Evolutionary conservation across 2,797 vertebrate species (phyloP), one percentile per base, ranked within the genome.

Genomic region (Cephalopachus bancanus): DNA sequence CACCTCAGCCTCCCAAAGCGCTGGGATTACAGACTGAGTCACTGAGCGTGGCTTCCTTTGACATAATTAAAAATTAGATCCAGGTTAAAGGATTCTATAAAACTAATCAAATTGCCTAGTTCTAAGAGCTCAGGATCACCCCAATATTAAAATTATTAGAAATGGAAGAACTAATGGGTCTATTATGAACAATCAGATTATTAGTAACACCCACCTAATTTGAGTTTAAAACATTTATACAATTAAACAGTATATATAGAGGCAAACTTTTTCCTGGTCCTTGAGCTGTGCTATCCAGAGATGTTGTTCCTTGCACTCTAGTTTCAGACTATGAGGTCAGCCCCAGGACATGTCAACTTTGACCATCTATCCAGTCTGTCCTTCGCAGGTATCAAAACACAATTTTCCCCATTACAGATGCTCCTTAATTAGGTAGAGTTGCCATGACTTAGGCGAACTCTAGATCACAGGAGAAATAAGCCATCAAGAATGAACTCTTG

Each of bases 321-420:
- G 91, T 97, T 97, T 96, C 95, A 89, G 69, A 74, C 53, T 44
- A 2, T 9, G 89, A 93, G 96, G 91, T 97, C 94, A 93, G 83
- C 37, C 17, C 14, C 22, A 84, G 96, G 94, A 65, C 94, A 96
- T 57, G 44, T 95, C 89, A 93, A 20, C 85, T 55, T 57, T 96
- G 89, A 83, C 93, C 79, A 76, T 95, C 86, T 89, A 83, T 87
- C 60, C 62, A 24, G 11, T 79, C 81, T 85, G 53, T 85, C 65
- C 83, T 92, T 83, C 83, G 96, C 94, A 20, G 59, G 62, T 96
- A 92, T 96, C 96, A 96, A 94, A 96, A 96, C 69, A 93, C 28
- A 71, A 3, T 83, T 93, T 86, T 93, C 65, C 15, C 83, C 26
- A 26, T 71, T 89, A 71, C 64, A 93, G 72, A 95, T 88, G 44